A percentile compares a stretch with the other conserved stretches of the same genome.
phyloP scores from a whole-genome alignment of 2,797 vertebrate genomes.

The Danio jaintianensis region DNA sequence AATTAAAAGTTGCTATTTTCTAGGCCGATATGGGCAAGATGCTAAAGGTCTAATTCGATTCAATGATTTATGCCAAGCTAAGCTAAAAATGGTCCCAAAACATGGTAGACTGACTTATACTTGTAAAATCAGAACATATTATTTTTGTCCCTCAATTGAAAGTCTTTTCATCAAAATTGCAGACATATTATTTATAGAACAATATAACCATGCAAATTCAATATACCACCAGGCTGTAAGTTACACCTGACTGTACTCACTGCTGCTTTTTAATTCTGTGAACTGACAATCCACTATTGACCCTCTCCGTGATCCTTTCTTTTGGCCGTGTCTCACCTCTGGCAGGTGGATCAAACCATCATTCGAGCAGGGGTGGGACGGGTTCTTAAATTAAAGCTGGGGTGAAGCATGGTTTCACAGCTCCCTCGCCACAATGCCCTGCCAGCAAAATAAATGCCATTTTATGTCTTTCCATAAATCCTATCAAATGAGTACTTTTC shows the following conservation, averaged over 20 bases:
- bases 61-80: no score
- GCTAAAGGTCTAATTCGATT: no score
- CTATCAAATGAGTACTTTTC: conserved; percentile 75
- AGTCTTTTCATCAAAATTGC: no score
- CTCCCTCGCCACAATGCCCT: conserved; percentile 68
- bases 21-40: no score
- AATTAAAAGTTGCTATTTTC: no score
- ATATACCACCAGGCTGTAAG: no score
- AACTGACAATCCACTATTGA: conserved; percentile 23
- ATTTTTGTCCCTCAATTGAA: no score
- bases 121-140: no score
- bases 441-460: conserved; percentile 75
- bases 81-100: no score
- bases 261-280: conserved; percentile 30
- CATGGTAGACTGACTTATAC: no score
- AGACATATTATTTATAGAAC: no score
- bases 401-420: conserved; percentile 64
- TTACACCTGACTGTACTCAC: conserved; percentile 19
- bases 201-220: no score
- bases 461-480: conserved; percentile 80
- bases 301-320: conserved; percentile 44
- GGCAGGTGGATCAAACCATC: conserved; percentile 73
- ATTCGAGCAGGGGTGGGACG: conserved; percentile 56
- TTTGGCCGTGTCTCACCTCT: conserved; percentile 61
- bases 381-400: conserved; percentile 63